phyloP scores from a whole-genome alignment of 2,797 vertebrate species.

The Sebastes dallii region DNA sequence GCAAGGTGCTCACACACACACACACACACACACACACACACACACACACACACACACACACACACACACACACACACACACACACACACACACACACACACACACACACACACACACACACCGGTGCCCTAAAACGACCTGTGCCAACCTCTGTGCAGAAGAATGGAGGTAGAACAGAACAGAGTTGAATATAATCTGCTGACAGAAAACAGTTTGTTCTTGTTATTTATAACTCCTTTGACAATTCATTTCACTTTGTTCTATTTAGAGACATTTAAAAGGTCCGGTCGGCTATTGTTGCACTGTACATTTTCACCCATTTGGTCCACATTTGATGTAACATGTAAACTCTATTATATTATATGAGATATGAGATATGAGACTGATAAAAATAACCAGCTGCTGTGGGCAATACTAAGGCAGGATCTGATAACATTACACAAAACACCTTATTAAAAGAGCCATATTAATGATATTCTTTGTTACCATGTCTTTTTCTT shows the following conservation, averaged over 20 bases:
- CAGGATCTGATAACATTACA: background rate
- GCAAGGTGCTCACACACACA: slow-evolving; percentile 22
- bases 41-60: too few species aligned
- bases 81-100: background rate
- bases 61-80: background rate
- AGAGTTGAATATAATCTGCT: slow-evolving; percentile 40
- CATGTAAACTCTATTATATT: background rate
- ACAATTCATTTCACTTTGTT: slow-evolving; percentile 32
- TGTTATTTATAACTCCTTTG: slow-evolving; percentile 41
- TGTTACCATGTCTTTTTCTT: background rate
- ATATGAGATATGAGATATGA: background rate
- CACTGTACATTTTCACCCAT: background rate
- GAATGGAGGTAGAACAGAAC: slow-evolving; percentile 39
- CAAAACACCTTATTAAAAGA: background rate
- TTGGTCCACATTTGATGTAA: background rate
- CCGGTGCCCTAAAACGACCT: slow-evolving; percentile 33
- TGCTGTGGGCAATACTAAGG: background rate
- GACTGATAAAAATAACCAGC: background rate
- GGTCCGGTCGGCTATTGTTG: slow-evolving; percentile 3
- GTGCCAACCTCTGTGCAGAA: slow-evolving; percentile 38
- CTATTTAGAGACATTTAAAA: slow-evolving; percentile 23
- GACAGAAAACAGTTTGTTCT: slow-evolving; percentile 43
- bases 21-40: background rate
- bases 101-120: background rate
- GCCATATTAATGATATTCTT: background rate